Percentiles rank a stretch among this genome's conserved stretches.
These are phyloP conservation scores for Petrocephalus zakoni DNA, from an alignment of 2,113 vertebrate species.

Conservation along the genomic window DNA sequence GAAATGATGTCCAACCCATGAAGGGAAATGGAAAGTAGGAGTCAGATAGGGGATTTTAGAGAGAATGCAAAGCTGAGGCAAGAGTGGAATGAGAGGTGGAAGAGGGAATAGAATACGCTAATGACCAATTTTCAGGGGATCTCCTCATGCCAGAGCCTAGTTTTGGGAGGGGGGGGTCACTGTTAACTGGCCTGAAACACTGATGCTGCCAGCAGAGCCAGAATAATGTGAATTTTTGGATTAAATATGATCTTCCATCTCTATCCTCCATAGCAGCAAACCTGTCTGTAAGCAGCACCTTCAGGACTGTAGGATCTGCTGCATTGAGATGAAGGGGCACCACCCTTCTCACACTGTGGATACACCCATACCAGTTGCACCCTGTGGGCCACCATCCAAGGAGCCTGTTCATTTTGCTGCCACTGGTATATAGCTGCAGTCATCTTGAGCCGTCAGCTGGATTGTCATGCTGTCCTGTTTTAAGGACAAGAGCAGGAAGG, in stretches of 20 bases:
- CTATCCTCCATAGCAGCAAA: neutral
- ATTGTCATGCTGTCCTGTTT: neutral
- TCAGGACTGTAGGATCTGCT: neutral
- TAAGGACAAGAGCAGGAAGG: neutral
- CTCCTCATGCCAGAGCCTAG: neutral
- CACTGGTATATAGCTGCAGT: neutral
- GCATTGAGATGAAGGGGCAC: neutral
- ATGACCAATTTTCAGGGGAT: no score
- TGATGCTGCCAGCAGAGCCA: neutral
- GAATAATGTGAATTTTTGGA: neutral
- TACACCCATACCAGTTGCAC: neutral
- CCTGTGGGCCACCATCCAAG: neutral
- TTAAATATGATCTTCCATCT: neutral
- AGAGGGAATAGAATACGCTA: no score
- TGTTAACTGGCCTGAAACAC: neutral
- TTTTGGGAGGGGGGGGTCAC: neutral
- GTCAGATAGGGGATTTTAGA: neutral
- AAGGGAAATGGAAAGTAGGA: neutral
- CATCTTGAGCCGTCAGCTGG: neutral
- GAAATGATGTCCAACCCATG: neutral
- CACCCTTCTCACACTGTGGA: neutral
- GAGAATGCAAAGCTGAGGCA: no score
- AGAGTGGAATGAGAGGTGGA: no score
- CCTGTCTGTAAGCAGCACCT: neutral
- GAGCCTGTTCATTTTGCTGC: neutral